Evolutionary conservation across 2,113 vertebrate genomes (phyloP), one percentile per base, ranked within the genome.

Genomic region (Chaetorhynchus papuensis): DNA sequence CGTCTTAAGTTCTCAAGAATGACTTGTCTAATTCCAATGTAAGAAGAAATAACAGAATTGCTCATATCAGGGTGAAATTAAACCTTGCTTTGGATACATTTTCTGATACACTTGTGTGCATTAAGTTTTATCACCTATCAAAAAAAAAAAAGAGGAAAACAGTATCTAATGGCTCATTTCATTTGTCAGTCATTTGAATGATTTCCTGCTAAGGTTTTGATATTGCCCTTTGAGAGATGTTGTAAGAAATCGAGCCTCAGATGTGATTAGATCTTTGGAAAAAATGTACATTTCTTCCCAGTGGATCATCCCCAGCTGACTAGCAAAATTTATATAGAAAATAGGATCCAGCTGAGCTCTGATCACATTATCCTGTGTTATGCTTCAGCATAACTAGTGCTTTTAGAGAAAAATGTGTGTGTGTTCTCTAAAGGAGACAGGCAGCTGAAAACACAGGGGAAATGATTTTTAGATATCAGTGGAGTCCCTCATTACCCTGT

Each of bases 321-420:
- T 85, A 87, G 91, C 75, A 87, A 94, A 91, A 61, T 96, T 95
- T 96, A 69, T 95, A 54, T 56, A 78, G 82, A 97, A 96, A 96
- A 90, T 61, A 94, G 41, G 75, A 94, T 96, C 96, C 95, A 96
- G 75, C 96, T 97, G 96, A 83, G 96, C 50, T 94, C 95, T 91
- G 80, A 93, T 96, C 56, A 47, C 74, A 87, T 93, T 85, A 81
- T 94, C 60, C 42, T 77, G 37, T 96, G 94, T 90, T 92, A 76
- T 89, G 76, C 88, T 94, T 95, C 82, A 93, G 80, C 65, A 30
- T 60, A 89, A 56, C 45, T 63, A 64, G 63, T 59, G 49, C 57
- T 93, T 97, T 96, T 90, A 47, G 52, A 85, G 41, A 68, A 63
- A 47, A 78, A 75, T 68, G 87, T 82, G 33, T 44, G 63, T 86